Conservation (phyloP, 2,113 vertebrate species). For the Ursus arctos region DNA sequence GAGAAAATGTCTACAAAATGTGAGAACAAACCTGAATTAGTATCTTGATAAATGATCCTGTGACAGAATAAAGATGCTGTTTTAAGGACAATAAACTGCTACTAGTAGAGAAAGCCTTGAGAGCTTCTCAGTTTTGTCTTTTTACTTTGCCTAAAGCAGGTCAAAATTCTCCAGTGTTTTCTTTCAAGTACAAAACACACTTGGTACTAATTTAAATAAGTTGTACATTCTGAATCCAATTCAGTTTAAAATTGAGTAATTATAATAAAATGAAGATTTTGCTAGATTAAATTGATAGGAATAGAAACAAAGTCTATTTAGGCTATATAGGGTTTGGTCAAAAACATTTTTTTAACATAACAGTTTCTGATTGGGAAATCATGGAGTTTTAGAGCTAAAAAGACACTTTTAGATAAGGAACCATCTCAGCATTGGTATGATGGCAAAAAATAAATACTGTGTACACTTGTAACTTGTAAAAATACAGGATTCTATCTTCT, state of each 20-base stretch:
- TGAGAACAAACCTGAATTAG: constrained; percentile 23
- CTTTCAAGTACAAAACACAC: neutral
- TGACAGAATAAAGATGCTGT: neutral
- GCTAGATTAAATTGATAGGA: neutral
- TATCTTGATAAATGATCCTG: neutral
- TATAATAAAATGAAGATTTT: neutral
- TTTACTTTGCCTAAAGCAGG: neutral
- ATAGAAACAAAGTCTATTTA: neutral
- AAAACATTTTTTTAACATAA: neutral
- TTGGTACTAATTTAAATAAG: neutral
- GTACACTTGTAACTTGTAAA: neutral
- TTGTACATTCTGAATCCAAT: neutral
- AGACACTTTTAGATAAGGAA: neutral
- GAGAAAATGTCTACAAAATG: neutral
- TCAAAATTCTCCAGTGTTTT: constrained; percentile 26
- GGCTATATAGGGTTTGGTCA: neutral
- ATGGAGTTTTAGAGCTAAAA: neutral
- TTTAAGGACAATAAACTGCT: neutral
- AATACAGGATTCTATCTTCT: neutral
- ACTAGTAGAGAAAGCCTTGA: neutral
- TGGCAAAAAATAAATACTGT: neutral
- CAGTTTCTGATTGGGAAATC: neutral
- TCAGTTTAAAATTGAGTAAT: constrained; percentile 9
- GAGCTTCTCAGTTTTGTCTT: neutral
- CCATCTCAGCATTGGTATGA: neutral